phyloP scores from a whole-genome alignment of 2,113 vertebrate species.

The Thunnus thynnus region DNA sequence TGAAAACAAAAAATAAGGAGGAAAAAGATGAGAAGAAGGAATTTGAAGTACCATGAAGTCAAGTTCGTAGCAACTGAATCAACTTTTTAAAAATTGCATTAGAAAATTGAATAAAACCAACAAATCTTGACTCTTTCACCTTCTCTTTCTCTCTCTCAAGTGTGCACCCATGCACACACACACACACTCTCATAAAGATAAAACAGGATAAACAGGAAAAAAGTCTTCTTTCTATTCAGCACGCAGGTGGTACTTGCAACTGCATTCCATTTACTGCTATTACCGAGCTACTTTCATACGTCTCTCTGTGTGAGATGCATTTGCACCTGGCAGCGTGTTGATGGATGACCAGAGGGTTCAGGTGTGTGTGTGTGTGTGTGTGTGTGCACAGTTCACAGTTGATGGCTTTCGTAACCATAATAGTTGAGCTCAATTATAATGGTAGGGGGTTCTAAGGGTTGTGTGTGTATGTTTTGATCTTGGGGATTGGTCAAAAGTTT shows the following conservation, averaged over 20 bases:
- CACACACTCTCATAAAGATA: background rate
- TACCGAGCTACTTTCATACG: background rate
- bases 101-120: background rate
- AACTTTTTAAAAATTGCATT: background rate
- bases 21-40: background rate
- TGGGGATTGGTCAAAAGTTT: too few relatives aligned
- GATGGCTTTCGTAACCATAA: conserved; percentile 34
- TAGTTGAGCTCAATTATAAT: conserved; percentile 26
- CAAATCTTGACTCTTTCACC: background rate
- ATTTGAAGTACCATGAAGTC: too few relatives aligned
- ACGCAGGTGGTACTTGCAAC: background rate
- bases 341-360: conserved; percentile 34
- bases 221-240: background rate
- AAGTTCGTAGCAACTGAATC: background rate
- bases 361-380: conserved; percentile 1
- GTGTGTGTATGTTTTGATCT: too few relatives aligned
- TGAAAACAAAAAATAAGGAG: background rate
- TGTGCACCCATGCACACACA: background rate
- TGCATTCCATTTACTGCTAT: background rate
- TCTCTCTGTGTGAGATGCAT: background rate
- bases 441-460: background rate
- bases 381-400: conserved; percentile 24
- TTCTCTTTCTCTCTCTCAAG: background rate
- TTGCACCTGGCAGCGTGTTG: conserved; percentile 33
- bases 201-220: background rate